Percentiles rank a stretch among this genome's conserved stretches.
phyloP scores from a whole-genome alignment of 2,113 vertebrate species.

The Haemorhous mexicanus region DNA sequence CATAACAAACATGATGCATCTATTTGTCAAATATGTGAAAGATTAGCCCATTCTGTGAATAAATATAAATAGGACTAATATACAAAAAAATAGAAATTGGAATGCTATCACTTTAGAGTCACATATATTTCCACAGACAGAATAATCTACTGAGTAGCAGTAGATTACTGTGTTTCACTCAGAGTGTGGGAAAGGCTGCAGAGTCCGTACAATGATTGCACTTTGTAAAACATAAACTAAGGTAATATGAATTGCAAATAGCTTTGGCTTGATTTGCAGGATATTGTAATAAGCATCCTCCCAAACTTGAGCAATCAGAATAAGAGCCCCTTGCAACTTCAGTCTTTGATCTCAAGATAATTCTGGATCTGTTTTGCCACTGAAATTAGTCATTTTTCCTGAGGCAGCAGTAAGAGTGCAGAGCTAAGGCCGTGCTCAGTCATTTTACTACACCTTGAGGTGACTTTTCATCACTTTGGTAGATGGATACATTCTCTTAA shows the following conservation, averaged over 20 bases:
- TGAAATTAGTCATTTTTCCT: background rate
- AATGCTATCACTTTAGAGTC: background rate
- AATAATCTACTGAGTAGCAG: background rate
- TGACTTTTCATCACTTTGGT: background rate
- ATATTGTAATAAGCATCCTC: background rate
- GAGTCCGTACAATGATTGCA: background rate
- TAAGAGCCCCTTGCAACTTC: background rate
- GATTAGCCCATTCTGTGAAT: background rate
- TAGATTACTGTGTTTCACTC: background rate
- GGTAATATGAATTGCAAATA: background rate
- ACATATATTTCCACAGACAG: background rate
- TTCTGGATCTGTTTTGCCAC: background rate
- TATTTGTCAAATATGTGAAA: background rate
- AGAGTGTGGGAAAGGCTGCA: background rate
- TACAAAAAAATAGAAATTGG: background rate
- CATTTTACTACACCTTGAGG: background rate
- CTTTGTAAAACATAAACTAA: background rate
- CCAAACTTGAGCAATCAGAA: background rate
- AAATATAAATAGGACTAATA: background rate
- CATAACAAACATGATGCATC: background rate
- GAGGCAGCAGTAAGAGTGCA: background rate
- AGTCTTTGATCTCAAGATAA: background rate
- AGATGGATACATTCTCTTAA: background rate
- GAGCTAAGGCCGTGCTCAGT: background rate
- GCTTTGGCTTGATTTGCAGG: background rate